Evolutionary conservation across 2,888 invertebrate species (phyloP).

Genomic region (Atrina japonica): DNA sequence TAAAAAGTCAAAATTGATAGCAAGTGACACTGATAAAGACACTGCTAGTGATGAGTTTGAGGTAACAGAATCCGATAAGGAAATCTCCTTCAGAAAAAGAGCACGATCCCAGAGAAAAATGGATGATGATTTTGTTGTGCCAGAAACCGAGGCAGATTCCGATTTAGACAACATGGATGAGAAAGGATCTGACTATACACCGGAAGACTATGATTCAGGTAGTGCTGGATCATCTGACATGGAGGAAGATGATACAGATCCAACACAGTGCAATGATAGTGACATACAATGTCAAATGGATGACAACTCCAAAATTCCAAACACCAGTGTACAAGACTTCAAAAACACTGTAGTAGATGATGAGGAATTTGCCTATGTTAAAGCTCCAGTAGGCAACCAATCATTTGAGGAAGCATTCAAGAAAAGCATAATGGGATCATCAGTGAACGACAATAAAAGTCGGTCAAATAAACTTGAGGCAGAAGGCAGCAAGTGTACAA

Average conservation of each 20-base stretch:
- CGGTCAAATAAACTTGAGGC: neutral
- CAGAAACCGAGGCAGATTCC: neutral
- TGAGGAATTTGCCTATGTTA: constrained; percentile 35
- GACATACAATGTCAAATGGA: too few relatives aligned
- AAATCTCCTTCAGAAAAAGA: constrained; percentile 12
- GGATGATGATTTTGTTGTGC: constrained; percentile 1
- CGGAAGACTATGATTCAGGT: neutral
- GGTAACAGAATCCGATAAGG: constrained; percentile 12
- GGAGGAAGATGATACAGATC: neutral
- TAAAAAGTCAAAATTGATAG: neutral
- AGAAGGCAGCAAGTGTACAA: neutral
- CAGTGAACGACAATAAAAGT: neutral
- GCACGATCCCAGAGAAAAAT: neutral
- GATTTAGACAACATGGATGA: constrained; percentile 4
- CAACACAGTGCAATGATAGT: neutral
- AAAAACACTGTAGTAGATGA: constrained; percentile 24
- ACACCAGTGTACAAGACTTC: constrained; percentile 3
- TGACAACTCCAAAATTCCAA: neutral
- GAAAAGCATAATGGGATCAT: neutral
- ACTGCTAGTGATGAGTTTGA: constrained; percentile 13
- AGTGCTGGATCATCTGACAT: neutral
- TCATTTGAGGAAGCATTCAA: constrained; percentile 23
- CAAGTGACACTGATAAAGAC: neutral
- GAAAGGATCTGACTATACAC: neutral
- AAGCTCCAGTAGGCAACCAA: constrained; percentile 13